Percentiles rank a stretch among this genome's conserved stretches.
phyloP scores from a whole-genome alignment of 2,888 invertebrate genomes.

The Clanis bilineata region DNA sequence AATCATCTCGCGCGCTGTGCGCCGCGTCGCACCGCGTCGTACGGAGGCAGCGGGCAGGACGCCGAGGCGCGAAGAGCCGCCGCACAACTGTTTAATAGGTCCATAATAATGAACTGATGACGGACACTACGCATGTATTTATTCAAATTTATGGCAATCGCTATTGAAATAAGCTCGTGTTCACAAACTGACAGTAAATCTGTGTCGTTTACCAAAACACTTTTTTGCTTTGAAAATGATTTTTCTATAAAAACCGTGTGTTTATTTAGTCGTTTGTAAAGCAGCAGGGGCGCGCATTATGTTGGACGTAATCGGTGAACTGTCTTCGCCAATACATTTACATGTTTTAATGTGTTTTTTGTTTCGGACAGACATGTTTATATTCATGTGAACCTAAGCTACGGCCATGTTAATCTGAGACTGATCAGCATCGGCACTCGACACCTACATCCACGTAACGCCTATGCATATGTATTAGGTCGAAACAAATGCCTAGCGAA shows the following conservation, averaged over 20 bases:
- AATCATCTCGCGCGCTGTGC: not conserved
- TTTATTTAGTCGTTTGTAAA: conserved; percentile 3
- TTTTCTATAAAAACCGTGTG: not conserved
- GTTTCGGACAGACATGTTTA: not conserved
- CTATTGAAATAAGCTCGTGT: conserved; percentile 50
- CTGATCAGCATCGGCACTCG: conserved; percentile 1
- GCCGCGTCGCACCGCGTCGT: too few species aligned
- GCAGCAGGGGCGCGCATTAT: conserved; percentile 7
- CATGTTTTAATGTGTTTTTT: conserved; percentile 12
- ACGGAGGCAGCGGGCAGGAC: not conserved
- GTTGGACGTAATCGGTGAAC: conserved; percentile 7
- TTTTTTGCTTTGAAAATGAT: conserved; percentile 14
- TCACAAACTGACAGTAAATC: conserved; percentile 32
- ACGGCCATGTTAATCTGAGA: conserved; percentile 6
- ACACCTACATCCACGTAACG: conserved; percentile 1
- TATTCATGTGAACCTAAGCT: conserved; percentile 10
- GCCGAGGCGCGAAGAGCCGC: not conserved
- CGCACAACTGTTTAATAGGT: conserved; percentile 49
- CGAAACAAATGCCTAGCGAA: not conserved
- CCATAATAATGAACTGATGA: conserved; percentile 63
- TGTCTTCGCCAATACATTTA: conserved; percentile 11
- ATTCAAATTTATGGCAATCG: conserved; percentile 59
- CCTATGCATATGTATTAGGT: conserved; percentile 5
- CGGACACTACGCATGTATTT: conserved; percentile 58
- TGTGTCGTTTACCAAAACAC: conserved; percentile 26